These are phyloP conservation scores for Zosterops hypoxanthus DNA, from an alignment of 2,113 vertebrate genomes.

Conservation along the genomic window DNA sequence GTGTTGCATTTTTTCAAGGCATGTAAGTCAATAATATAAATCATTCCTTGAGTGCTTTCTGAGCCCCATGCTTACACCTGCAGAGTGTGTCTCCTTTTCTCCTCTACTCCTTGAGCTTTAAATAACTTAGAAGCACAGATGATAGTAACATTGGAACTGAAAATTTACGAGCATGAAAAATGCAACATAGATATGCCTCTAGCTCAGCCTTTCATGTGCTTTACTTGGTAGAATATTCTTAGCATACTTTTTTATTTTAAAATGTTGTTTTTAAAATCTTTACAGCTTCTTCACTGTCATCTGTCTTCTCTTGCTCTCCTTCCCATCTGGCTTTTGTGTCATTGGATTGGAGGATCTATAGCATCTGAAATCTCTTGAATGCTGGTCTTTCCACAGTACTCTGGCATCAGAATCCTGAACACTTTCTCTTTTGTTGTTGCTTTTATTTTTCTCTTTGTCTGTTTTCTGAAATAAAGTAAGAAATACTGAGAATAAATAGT, in stretches of 20 bases:
- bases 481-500: not conserved
- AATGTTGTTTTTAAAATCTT: not conserved
- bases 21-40: constrained; percentile 21
- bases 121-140: not conserved
- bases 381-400: not conserved
- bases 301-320: not conserved
- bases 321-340: not conserved
- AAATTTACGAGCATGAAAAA: constrained; percentile 37
- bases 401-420: not conserved
- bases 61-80: not conserved
- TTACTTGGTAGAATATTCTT: constrained; percentile 10
- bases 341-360: not conserved
- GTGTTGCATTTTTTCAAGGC: not conserved
- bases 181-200: not conserved
- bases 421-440: not conserved
- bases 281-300: not conserved
- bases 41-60: not conserved
- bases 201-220: not conserved
- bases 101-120: constrained; percentile 2
- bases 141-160: constrained; percentile 14
- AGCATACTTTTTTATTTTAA: not conserved
- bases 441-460: not conserved
- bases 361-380: not conserved
- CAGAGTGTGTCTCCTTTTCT: not conserved
- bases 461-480: not conserved